Evolutionary conservation across 2,113 vertebrate genomes (phyloP).

Genomic region (Plecturocebus donacophilus): DNA sequence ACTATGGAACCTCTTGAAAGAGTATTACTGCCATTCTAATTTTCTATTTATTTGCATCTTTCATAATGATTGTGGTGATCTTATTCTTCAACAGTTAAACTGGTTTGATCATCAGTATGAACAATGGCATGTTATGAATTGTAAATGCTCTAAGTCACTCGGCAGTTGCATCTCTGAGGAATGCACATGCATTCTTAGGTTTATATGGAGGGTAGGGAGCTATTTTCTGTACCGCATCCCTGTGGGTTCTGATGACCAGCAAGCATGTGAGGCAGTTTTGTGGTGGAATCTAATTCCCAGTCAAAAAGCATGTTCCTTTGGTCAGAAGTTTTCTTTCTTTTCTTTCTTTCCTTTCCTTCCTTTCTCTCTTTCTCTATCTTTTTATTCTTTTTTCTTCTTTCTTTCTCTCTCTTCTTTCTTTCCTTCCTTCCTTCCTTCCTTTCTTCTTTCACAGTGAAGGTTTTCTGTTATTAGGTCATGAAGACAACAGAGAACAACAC

Average conservation of each 20-base stretch:
- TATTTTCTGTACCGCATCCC: not conserved
- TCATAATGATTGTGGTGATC: not conserved
- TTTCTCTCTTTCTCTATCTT: too few relatives aligned
- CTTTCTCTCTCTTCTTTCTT: rapidly evolving
- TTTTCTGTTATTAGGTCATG: not conserved
- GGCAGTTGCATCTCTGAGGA: not conserved
- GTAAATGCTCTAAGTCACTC: not conserved
- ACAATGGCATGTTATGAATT: not conserved
- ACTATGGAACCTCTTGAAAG: not conserved
- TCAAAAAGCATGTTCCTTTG: not conserved
- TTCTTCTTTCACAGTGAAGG: not conserved
- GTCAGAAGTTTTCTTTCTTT: not conserved
- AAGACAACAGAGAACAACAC: not conserved
- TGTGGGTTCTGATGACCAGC: not conserved
- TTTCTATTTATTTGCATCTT: not conserved
- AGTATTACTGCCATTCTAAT: not conserved
- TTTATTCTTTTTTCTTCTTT: rapidly evolving
- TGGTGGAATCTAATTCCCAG: not conserved
- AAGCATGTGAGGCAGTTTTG: not conserved
- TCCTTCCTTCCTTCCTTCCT: not conserved
- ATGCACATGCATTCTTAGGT: not conserved
- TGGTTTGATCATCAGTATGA: not conserved
- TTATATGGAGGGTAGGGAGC: not conserved
- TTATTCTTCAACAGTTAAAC: not conserved
- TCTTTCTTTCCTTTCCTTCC: not conserved